Evolutionary conservation across 2,797 vertebrate species (phyloP).

Genomic region (Propithecus perrieri): DNA sequence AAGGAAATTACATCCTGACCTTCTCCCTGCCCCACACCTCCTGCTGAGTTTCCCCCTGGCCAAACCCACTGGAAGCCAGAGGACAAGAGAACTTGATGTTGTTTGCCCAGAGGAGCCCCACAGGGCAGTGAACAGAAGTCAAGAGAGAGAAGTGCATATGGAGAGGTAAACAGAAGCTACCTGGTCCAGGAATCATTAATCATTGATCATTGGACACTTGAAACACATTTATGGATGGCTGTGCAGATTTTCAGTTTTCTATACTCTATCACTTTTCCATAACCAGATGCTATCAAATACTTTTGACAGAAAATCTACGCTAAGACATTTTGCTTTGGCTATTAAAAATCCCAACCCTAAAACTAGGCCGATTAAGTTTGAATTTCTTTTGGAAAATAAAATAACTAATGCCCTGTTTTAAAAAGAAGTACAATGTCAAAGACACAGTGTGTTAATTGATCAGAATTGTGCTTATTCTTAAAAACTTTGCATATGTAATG

Average conservation of each 20-base stretch:
- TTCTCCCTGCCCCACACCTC: not conserved
- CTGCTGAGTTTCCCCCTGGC: not conserved
- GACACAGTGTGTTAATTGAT: not conserved
- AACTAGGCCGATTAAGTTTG: not conserved
- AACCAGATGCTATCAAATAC: not conserved
- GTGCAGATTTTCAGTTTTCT: not conserved
- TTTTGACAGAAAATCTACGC: not conserved
- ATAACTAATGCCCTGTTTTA: not conserved
- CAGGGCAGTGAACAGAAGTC: not conserved
- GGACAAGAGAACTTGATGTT: not conserved
- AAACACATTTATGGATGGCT: not conserved
- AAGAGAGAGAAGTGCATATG: not conserved
- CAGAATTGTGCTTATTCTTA: not conserved
- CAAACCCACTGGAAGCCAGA: not conserved
- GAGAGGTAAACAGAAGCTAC: not conserved
- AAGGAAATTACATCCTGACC: not conserved
- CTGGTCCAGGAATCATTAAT: not conserved
- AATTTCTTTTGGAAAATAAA: slow-evolving; percentile 36
- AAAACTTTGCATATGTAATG: not conserved
- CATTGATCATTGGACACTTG: not conserved
- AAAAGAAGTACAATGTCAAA: slow-evolving; percentile 37
- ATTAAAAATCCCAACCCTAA: not conserved
- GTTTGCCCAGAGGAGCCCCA: not conserved
- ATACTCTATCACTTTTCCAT: not conserved
- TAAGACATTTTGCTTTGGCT: not conserved